Conservation (phyloP, 1,140 invertebrate species). For the Brevipalpus yothersi region DNA sequence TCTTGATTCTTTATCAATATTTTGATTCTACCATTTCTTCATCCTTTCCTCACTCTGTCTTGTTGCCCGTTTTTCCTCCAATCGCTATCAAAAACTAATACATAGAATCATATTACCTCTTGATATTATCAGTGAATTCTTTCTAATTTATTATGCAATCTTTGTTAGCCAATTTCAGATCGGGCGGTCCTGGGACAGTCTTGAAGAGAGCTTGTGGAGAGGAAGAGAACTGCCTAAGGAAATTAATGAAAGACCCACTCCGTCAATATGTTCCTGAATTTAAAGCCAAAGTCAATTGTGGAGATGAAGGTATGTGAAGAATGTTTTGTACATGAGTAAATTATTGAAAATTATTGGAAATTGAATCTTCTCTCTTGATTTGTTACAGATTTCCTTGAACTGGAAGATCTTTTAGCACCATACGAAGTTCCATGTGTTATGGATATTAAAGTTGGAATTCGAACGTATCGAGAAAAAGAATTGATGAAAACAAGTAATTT, state of each 20-base stretch:
- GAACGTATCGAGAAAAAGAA: conserved; percentile 84
- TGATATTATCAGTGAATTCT: not conserved
- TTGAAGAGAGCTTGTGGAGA: conserved; percentile 70
- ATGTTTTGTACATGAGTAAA: not conserved
- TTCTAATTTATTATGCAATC: not conserved
- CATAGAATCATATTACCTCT: not conserved
- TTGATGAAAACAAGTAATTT: conserved; percentile 72
- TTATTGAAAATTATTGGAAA: too few species aligned
- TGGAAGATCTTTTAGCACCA: conserved; percentile 71
- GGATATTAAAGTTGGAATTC: conserved; percentile 85
- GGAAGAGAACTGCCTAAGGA: conserved; percentile 44
- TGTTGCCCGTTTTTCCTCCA: not conserved
- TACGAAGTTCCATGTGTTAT: conserved; percentile 78
- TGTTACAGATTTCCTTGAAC: conserved; percentile 41
- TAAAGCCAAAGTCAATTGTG: conserved; percentile 45
- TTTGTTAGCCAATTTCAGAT: conserved; percentile 57
- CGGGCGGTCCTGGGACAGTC: conserved; percentile 72
- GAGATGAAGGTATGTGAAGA: conserved; percentile 48
- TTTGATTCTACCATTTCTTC: not conserved
- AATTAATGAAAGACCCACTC: conserved; percentile 62
- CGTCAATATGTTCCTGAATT: conserved; percentile 71
- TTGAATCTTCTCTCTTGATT: conserved; percentile 10
- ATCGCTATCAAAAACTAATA: not conserved
- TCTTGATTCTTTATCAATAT: not conserved
- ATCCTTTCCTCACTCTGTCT: not conserved